Evolutionary conservation across 2,888 invertebrate genomes (phyloP), one percentile per base, ranked within the genome.

Genomic region (Mimas tiliae): DNA sequence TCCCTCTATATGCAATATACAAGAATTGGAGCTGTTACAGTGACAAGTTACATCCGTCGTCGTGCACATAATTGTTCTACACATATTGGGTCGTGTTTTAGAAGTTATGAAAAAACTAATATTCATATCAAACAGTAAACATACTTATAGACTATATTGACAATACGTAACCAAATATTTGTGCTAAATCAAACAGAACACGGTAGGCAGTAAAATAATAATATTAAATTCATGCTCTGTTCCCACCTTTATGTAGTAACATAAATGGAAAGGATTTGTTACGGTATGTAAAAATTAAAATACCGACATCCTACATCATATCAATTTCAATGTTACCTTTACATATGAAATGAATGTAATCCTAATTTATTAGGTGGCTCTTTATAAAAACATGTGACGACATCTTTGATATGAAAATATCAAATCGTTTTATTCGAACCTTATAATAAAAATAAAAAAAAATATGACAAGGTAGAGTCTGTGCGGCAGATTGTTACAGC

Each of bases 401-500:
- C 27, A 14, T 27, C 12, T 52, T 52, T 27, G 52, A 38, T 58
- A 42, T 21, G 16, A 6, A 58, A 58, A 52, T 33, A 21, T 1
- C 12, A 27, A 33, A 33, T 14, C 52, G 4, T 50, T 50, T 50
- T 48, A 48, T 19, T 50, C 9, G 1, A 50, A 19, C 7, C 6
- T 58, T 42, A 58, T 33, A 14, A 14, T 1, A n/a, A 34, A 34
- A 53, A 33, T n/a, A 6, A 14, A 53, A 53, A 27, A 8, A n/a
- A n/a, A 34, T 34, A 6, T n/a, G 14, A n/a, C 33, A 58, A 38
- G 42, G 42, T 42, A 12, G 38, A 16, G 21, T 12, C 6, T 9
- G 42, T 12, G 33, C 16, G 16, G 33, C 34, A 34, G 19, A 19
- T 12, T 42, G 79, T 76, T 79, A 75, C 78, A 77, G 77, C 77